Evolutionary conservation across 1,140 invertebrate species (phyloP).

Genomic region (Platyura marginata): DNA sequence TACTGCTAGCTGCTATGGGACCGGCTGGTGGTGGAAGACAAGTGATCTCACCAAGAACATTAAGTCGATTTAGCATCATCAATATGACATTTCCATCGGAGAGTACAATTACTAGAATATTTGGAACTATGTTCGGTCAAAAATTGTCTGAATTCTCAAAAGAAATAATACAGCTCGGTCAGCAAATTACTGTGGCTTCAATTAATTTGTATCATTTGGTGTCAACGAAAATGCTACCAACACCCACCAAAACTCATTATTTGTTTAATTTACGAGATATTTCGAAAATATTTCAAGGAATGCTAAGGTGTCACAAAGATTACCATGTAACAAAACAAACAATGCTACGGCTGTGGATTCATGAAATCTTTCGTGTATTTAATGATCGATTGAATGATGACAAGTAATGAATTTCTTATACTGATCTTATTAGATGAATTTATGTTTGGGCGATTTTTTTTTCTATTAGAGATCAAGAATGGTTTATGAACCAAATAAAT

Average conservation of each 20-base stretch:
- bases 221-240: constrained; percentile 52
- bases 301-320: constrained; percentile 53
- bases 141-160: constrained; percentile 57
- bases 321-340: constrained; percentile 47
- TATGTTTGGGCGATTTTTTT: constrained; percentile 3
- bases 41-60: constrained; percentile 49
- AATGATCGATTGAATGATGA: constrained; percentile 61
- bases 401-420: no score
- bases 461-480: constrained; percentile 43
- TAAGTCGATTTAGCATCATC: constrained; percentile 62
- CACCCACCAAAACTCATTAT: constrained; percentile 76
- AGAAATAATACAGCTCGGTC: constrained; percentile 51
- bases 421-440: no score
- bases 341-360: constrained; percentile 62
- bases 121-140: constrained; percentile 62
- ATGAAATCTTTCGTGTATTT: constrained; percentile 69
- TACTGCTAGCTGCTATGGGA: constrained; percentile 57
- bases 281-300: constrained; percentile 54
- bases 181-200: constrained; percentile 31
- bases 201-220: constrained; percentile 58
- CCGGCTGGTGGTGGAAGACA: constrained; percentile 65
- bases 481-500: constrained; percentile 48
- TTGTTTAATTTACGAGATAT: constrained; percentile 75
- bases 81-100: constrained; percentile 67
- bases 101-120: constrained; percentile 57